Base-by-base conservation (phyloP, 2,888 invertebrate species). In the Steinernema hermaphroditum region DNA sequence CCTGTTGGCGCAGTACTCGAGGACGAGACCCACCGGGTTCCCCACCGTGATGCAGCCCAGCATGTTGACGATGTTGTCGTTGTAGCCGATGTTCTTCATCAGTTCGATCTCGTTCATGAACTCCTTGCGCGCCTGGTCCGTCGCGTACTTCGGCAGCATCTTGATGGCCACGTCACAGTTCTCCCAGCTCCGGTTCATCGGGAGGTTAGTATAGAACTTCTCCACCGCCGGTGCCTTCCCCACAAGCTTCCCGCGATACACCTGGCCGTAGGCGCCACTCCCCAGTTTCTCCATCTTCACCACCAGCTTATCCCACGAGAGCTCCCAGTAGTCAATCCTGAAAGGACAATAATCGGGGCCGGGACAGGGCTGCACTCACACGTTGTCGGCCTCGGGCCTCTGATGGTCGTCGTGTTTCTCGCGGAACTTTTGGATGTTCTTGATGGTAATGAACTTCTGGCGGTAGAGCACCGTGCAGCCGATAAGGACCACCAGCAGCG, bases 51-150 rank as follows among this genome's bases (percentile, higher is more conserved):
- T 82, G 75, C 84, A 84, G 16, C 84, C 84, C 8, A 84, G 73
- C 83, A 84, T 83, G 70, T 82, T 83, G 27, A 84, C 83, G 29
- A 84, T 76, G 72, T 84, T 81, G 54, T 77, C 83, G 72, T 83
- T 79, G 75, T 78, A 79, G 22, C 82, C 83, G 29, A 83, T 76
- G 24, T 77, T 76, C 68, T 84, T 84, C 84, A 84, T 84, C 72
- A 83, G 43, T 27, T 83, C 80, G 32, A 84, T 84, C 70, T 84
- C 84, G 49, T 80, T 76, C 62, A 79, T 44, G 71, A 84, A 84
- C 70, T 83, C 80, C 19, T 75, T 74, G 50, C 74, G 76, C 14
- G 80, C 80, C 9, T 78, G 71, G n/a, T 84, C 84, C 34, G 75
- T 77, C 1, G 84, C 82, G 73, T 81, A 80, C 34, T 77, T 77